A percentile compares a stretch with the other conserved stretches of the same genome.
These are phyloP conservation scores for Dreissena rostriformis DNA, from an alignment of 1,140 invertebrate species.

Conservation along the genomic window DNA sequence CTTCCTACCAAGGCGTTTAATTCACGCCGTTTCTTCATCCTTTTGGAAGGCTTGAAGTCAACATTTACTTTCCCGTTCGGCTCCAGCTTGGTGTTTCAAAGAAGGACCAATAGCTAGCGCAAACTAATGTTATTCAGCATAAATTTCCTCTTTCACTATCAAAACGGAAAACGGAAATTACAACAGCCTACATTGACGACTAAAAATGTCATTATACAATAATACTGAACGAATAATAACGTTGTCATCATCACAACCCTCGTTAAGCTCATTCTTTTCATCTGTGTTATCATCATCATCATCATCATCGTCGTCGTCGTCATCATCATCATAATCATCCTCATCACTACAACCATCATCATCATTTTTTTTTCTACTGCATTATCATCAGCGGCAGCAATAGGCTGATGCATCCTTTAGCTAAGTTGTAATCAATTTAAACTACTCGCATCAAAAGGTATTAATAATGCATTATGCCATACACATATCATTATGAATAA, in stretches of 20 bases:
- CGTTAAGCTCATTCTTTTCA: background rate
- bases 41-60: constrained; percentile 80
- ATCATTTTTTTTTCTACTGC: too few relatives aligned
- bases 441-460: too few relatives aligned
- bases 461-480: too few relatives aligned
- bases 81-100: constrained; percentile 62
- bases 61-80: constrained; percentile 74
- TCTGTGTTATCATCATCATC: background rate
- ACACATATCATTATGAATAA: too few relatives aligned
- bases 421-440: too few relatives aligned
- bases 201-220: too few relatives aligned
- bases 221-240: too few relatives aligned
- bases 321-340: background rate
- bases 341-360: too few relatives aligned
- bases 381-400: too few relatives aligned
- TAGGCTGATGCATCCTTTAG: too few relatives aligned
- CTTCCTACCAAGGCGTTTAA: constrained; percentile 81
- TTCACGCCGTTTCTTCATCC: constrained; percentile 82
- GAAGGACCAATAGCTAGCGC: background rate
- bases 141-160: background rate
- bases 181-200: too few relatives aligned
- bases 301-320: background rate
- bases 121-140: background rate
- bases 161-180: background rate
- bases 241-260: too few relatives aligned